Percentiles rank a stretch among this genome's conserved stretches.
These are phyloP conservation scores for Zaprionus kolodkinae DNA, from an alignment of 1,140 invertebrate species.

Conservation along the genomic window DNA sequence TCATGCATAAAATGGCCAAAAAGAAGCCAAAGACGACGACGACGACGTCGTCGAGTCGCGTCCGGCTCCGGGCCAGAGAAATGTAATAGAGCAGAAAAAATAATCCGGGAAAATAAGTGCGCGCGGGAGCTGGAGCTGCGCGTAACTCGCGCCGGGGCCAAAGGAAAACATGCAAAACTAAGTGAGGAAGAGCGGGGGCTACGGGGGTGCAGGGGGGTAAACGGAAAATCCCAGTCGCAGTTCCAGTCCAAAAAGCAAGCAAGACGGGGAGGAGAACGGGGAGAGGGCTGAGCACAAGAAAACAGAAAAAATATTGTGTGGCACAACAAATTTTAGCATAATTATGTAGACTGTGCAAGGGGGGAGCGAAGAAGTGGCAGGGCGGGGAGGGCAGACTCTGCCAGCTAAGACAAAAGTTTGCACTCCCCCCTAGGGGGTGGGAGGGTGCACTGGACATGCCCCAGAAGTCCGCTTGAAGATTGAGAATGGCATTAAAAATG, in stretches of 20 bases:
- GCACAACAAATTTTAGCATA: conserved; percentile 80
- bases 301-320: conserved; percentile 62
- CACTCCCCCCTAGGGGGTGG: no score
- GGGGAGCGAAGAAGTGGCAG: background rate
- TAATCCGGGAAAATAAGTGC: conserved; percentile 35
- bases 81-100: conserved; percentile 49
- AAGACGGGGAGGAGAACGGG: background rate
- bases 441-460: conserved; percentile 6
- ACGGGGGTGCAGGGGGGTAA: background rate
- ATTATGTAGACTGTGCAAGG: conserved; percentile 63
- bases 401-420: conserved; percentile 34
- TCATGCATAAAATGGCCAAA: conserved; percentile 72
- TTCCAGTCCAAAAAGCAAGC: conserved; percentile 45
- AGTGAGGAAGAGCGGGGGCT: background rate
- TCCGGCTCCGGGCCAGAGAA: conserved; percentile 9
- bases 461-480: conserved; percentile 32
- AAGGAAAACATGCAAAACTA: conserved; percentile 43
- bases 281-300: conserved; percentile 15
- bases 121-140: conserved; percentile 11
- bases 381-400: background rate
- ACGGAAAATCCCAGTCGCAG: conserved; percentile 31
- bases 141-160: conserved; percentile 19
- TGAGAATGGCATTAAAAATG: conserved; percentile 71
- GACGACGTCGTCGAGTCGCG: background rate
- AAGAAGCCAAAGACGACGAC: background rate